Evolutionary conservation across 2,797 vertebrate genomes (phyloP).

Genomic region (Danio albolineatus): DNA sequence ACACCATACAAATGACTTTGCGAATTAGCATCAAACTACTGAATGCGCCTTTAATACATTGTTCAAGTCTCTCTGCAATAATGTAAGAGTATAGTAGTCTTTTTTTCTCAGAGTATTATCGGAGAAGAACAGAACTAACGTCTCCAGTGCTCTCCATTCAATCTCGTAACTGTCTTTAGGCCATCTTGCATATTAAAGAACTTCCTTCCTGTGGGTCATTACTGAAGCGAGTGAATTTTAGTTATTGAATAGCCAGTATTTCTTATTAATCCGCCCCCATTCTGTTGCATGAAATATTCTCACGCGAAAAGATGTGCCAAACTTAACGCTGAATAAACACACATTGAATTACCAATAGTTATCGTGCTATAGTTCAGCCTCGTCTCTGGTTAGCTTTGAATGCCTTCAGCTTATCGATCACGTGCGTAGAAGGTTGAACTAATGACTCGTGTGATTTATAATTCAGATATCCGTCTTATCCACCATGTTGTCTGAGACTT

Average conservation of each 20-base stretch:
- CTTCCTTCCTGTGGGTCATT: neutral
- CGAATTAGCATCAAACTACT: too few species aligned
- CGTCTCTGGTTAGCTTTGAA: constrained; percentile 32
- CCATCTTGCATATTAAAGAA: neutral
- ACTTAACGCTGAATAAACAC: constrained; percentile 10
- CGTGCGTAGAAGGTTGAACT: constrained; percentile 35
- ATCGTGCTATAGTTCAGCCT: neutral
- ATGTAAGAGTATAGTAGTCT: neutral
- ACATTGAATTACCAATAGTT: neutral
- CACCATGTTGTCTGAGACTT: constrained; percentile 53
- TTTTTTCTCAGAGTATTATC: constrained; percentile 14
- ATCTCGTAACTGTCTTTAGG: constrained; percentile 4
- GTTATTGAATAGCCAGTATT: constrained; percentile 31
- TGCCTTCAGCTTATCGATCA: constrained; percentile 21
- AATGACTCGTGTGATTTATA: constrained; percentile 60
- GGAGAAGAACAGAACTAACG: neutral
- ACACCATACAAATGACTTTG: neutral
- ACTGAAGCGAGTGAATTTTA: neutral
- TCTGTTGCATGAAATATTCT: constrained; percentile 24
- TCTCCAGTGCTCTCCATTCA: constrained; percentile 2
- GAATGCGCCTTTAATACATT: neutral
- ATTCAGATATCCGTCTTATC: constrained; percentile 44
- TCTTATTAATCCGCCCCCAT: constrained; percentile 10
- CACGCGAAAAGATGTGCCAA: neutral
- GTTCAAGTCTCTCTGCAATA: neutral